Base-by-base conservation (phyloP, 2,888 invertebrate genomes). In the Amphipyra berbera region DNA sequence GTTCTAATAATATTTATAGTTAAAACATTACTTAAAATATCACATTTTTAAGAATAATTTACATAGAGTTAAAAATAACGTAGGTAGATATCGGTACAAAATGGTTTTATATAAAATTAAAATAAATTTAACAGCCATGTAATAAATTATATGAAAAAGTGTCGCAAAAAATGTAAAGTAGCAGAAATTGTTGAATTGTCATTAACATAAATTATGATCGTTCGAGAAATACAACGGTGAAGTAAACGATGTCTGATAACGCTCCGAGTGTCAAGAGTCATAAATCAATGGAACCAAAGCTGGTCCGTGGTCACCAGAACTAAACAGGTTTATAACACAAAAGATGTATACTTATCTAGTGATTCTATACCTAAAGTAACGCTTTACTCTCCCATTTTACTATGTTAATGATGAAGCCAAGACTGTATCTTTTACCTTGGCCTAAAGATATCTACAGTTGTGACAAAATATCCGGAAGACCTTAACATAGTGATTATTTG, bases 11-110 rank as follows among this genome's bases (percentile, higher is more conserved):
- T 44, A 46, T 74, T 68, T 73, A 71, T 57, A 62, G 72, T 58
- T 65, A 56, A 69, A 75, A 55, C 81, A 85, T 89, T 91, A 91
- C 88, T 82, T 87, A 91, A 91, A 92, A 92, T 92, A 92, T 92
- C 92, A 92, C 92, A 92, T 88, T 88, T 81, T 82, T 87, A 82
- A 87, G 83, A 87, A 85, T 87, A 85, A 49, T 57, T 84, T 82
- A 72, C 82, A 79, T 21, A 75, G 65, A 76, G 72, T 49, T 46
- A 0, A 47, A 82, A 77, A 70, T n/a, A n/a, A n/a, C n/a, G n/a
- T n/a, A n/a, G n/a, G 55, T 78, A 30, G 7, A 75, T 64, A 33
- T 15, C 1, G n/a, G 27, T 45, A 27, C 2, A 45, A 44, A 50
- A 27, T 40, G 5, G n/a, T 46, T 35, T 10, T 9, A 27, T 30